Base-by-base conservation (phyloP, 2,888 invertebrate genomes). In the Limulus polyphemus region DNA sequence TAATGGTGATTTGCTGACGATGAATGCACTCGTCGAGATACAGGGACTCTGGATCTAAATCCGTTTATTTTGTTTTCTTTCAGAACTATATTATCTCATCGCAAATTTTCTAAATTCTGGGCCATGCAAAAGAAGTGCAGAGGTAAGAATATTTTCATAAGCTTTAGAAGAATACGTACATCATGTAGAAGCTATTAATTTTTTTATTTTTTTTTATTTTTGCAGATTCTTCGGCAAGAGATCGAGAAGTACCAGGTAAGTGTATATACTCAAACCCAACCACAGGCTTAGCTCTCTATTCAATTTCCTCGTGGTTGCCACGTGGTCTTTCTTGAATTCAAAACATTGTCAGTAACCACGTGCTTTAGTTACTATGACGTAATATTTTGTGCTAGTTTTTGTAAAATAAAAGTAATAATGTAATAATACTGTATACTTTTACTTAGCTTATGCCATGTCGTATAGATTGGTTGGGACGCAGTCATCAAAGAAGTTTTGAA, bases 31-130 rank as follows among this genome's bases (percentile, higher is more conserved):
- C 32, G 32, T 32, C 32, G 32, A 32, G 32, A 5, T 32, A 32
- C 32, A 32, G 32, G 3, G 32, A 32, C 32, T 32, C 32, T 32
- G 32, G 32, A 32, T 32, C 32, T 32, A 32, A 32, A 32, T 32
- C 7, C 32, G 32, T 32, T 32, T 32, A 32, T 74, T 56, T 49
- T 65, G 49, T 63, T 68, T 62, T 51, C 58, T 71, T 76, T 70
- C 75, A 78, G 95, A 95, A 81, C 83, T 95, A 77, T 93, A 92
- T 83, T 93, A 93, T 82, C 82, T 95, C 78, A 91, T 95, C 78
- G 87, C 90, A 71, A 91, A 90, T 82, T 94, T 90, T 82, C 82
- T 95, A 75, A 83, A 86, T 70, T 82, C 83, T 71, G 90, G 93
- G 69, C 91, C 92, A 61, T 85, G 93, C 76, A 82, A 84, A 73